Evolutionary conservation across 2,797 vertebrate species (phyloP).

Genomic region (Anabacerthia variegaticeps): DNA sequence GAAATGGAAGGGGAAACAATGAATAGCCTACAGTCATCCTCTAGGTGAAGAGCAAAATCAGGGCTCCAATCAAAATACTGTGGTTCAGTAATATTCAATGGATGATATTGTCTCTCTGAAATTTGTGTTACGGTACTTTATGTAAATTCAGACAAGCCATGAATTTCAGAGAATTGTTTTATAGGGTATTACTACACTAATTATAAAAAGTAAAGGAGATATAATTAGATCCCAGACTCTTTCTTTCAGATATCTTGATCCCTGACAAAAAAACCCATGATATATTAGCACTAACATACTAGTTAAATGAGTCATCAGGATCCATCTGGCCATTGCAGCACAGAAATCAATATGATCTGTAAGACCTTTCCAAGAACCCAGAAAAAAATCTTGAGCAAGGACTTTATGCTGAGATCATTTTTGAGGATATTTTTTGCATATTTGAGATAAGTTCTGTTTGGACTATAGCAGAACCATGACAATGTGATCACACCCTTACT

Average conservation of each 20-base stretch:
- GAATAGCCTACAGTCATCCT: background rate
- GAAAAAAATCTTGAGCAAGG: background rate
- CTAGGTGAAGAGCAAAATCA: background rate
- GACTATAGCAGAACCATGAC: fast-evolving
- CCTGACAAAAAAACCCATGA: background rate
- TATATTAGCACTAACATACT: background rate
- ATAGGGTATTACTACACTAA: background rate
- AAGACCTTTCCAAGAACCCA: background rate
- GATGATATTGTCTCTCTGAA: background rate
- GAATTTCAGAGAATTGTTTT: background rate
- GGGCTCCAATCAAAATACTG: background rate
- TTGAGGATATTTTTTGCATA: background rate
- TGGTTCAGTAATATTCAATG: background rate
- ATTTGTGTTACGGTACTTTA: background rate
- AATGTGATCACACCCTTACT: background rate
- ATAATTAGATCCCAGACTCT: background rate
- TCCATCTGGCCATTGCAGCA: background rate
- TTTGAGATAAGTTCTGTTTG: fast-evolving
- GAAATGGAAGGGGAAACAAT: background rate
- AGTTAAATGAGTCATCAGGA: background rate
- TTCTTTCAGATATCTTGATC: background rate
- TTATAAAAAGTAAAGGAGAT: background rate
- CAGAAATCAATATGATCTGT: background rate
- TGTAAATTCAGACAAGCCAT: background rate
- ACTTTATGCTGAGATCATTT: background rate